Percentiles rank a stretch among this genome's conserved stretches.
Conservation (phyloP, 2,888 invertebrate species). For the Troides aeacus region DNA sequence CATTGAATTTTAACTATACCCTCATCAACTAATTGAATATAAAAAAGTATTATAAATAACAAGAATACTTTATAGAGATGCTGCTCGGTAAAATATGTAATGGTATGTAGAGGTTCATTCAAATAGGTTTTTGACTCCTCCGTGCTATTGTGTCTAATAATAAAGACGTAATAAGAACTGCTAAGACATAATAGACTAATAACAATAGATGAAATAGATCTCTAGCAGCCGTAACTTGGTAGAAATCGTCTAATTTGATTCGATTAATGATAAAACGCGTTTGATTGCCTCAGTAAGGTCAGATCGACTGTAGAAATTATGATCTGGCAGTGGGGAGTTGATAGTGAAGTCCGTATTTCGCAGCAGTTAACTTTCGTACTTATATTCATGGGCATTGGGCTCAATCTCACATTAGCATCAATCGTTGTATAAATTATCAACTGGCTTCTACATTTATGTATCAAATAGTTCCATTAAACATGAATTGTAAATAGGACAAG, state of each 20-base stretch:
- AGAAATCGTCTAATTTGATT: conserved; percentile 32
- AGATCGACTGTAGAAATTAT: conserved; percentile 35
- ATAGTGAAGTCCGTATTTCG: conserved; percentile 6
- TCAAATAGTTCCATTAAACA: conserved; percentile 34
- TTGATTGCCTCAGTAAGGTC: conserved; percentile 43
- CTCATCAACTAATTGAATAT: no score
- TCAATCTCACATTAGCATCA: conserved; percentile 5
- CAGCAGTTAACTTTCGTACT: conserved; percentile 12
- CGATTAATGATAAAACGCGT: conserved; percentile 34
- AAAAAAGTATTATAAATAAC: no score
- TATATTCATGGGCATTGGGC: conserved; percentile 4
- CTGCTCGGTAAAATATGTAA: no score
- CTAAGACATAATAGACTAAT: conserved; percentile 19
- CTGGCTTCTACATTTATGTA: conserved; percentile 22
- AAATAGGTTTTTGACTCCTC: conserved; percentile 13
- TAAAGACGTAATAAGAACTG: conserved; percentile 17
- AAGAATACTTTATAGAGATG: no score
- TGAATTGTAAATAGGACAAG: conserved; percentile 34
- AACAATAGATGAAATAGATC: conserved; percentile 27
- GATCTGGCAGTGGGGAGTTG: conserved; percentile 29
- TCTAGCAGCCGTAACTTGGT: conserved; percentile 30
- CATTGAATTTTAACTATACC: no score
- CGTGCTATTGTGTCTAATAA: conserved; percentile 6
- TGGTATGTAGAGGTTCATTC: neutral
- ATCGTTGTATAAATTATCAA: conserved; percentile 10